Evolutionary conservation across 2,797 vertebrate genomes (phyloP).

Genomic region (Channallabes apus): DNA sequence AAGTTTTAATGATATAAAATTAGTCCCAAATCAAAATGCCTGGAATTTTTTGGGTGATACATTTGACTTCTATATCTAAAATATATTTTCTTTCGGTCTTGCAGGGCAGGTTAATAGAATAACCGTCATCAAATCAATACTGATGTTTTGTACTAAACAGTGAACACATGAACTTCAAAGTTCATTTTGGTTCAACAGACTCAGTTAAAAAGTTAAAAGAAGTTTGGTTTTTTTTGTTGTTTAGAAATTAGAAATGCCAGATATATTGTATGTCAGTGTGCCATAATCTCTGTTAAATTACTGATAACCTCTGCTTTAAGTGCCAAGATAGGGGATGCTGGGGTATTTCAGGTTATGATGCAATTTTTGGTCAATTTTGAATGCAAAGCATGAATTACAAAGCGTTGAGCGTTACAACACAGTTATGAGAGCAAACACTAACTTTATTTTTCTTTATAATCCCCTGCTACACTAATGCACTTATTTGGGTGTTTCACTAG

Average conservation of each 20-base stretch:
- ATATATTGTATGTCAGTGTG: not conserved
- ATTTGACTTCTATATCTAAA: not conserved
- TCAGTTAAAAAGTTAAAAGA: no score
- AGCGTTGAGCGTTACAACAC: no score
- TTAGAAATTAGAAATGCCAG: not conserved
- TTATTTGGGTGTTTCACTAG: no score
- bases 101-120: not conserved
- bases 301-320: not conserved
- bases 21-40: not conserved
- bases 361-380: not conserved
- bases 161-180: not conserved
- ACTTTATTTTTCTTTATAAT: no score
- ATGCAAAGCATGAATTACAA: not conserved
- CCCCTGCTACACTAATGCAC: no score
- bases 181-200: no score
- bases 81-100: not conserved
- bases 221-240: not conserved
- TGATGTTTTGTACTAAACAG: not conserved
- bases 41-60: not conserved
- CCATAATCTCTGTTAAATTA: not conserved
- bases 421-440: no score
- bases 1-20: not conserved
- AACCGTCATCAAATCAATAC: not conserved
- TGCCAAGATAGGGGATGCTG: not conserved
- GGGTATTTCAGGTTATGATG: not conserved